Percentiles rank a stretch among this genome's conserved stretches.
phyloP scores from a whole-genome alignment of 30 jellyfish, hydroid and myxozoan genomes.

The Pseudorhiza aurosa region DNA sequence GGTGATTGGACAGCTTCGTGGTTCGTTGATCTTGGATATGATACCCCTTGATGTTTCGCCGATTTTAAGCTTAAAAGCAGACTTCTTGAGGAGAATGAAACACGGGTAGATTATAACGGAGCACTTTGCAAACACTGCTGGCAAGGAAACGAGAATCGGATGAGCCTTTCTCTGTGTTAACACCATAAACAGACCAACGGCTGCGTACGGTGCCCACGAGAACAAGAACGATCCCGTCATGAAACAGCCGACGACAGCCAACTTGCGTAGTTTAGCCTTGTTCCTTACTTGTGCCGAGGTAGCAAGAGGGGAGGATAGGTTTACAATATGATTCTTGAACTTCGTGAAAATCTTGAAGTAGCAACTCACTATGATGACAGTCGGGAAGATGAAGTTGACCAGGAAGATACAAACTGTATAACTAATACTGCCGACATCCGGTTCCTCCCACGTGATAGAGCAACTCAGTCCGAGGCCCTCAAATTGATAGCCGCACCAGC shows the following conservation, averaged over 20 bases:
- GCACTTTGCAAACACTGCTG: conserved; percentile 56
- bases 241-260: conserved; percentile 10
- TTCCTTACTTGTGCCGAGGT: conserved; percentile 11
- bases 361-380: conserved; percentile 3
- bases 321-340: conserved; percentile 30
- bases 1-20: not conserved
- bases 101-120: conserved; percentile 33
- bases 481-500: conserved; percentile 57
- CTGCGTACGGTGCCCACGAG: conserved; percentile 68
- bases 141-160: conserved; percentile 37
- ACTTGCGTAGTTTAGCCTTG: conserved; percentile 23
- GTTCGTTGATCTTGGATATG: not conserved
- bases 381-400: conserved; percentile 33
- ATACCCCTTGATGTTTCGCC: not conserved
- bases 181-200: conserved; percentile 4
- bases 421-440: conserved; percentile 25
- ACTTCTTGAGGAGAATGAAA: not conserved
- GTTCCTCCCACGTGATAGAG: conserved; percentile 52
- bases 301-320: conserved; percentile 18
- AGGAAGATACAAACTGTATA: conserved; percentile 19
- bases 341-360: conserved; percentile 16
- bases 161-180: conserved; percentile 1
- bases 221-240: conserved; percentile 31
- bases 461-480: conserved; percentile 68
- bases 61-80: conserved; percentile 10